These are phyloP conservation scores for Rhagoletis pomonella DNA, from an alignment of 1,140 invertebrate genomes.

Conservation along the genomic window DNA sequence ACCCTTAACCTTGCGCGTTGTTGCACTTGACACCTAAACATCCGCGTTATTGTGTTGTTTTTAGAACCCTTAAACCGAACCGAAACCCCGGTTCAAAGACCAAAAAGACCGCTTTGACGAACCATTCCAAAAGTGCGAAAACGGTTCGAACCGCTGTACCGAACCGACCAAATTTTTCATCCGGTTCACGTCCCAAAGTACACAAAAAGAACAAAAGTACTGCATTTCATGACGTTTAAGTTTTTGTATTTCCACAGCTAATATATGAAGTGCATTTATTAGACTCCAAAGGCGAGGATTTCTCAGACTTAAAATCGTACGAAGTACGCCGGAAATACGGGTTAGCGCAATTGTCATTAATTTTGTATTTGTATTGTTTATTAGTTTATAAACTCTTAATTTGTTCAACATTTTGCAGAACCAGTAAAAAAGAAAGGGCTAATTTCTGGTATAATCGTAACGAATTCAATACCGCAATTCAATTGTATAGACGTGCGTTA, in stretches of 20 bases:
- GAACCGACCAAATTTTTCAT: no score
- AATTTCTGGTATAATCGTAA: slow-evolving; percentile 91
- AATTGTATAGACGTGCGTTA: slow-evolving; percentile 88
- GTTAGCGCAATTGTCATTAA: slow-evolving; percentile 70
- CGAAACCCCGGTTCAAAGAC: no score
- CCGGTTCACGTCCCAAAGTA: no score
- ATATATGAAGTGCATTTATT: slow-evolving; percentile 80
- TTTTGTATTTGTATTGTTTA: neutral
- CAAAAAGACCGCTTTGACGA: no score
- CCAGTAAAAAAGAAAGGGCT: slow-evolving; percentile 86
- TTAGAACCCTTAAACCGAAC: no score
- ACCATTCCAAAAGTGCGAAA: no score
- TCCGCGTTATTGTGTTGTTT: no score
- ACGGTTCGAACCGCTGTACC: no score
- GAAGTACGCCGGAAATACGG: slow-evolving; percentile 79
- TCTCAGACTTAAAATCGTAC: slow-evolving; percentile 78
- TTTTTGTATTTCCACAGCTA: slow-evolving; percentile 59
- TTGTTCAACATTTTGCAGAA: slow-evolving; percentile 74
- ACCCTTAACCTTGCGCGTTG: no score
- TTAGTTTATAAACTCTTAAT: neutral
- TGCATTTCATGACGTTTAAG: no score
- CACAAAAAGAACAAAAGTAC: no score
- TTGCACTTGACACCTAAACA: no score
- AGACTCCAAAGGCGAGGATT: slow-evolving; percentile 78
- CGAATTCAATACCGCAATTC: slow-evolving; percentile 86